Base-by-base conservation (phyloP, 2,113 vertebrate species). In the Prolemur simus region DNA sequence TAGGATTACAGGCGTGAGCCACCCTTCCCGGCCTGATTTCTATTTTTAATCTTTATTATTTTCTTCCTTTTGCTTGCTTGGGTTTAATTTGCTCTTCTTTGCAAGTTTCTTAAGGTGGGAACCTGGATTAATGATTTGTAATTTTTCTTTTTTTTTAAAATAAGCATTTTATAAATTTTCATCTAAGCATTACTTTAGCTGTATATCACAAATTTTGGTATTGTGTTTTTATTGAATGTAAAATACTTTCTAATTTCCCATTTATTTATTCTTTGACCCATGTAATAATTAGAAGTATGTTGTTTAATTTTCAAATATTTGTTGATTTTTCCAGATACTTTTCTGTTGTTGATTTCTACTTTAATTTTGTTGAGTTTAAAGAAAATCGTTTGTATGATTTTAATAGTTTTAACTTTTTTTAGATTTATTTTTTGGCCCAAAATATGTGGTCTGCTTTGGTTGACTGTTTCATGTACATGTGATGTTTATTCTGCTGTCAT, bases 301-400 rank as follows among this genome's bases (percentile, higher is more conserved):
- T 87, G 34, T 58, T 94, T 81, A 87, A 49, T 64, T 96, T 87
- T 74, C 68, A 64, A 54, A 58, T 8, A 83, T 87, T 77, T 88
- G n/a, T 64, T 21, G 42, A 76, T 66, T 87, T 87, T 96, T 78
- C 42, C 69, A 77, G 71, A n/a, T 69, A 18, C 39, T 37, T 52
- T 77, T 82, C 18, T 91, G 15, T 91, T 87, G 66, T 76, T 94
- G 56, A 78, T 84, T 69, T 88, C 42, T 88, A 20, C 4, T 87
- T 87, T 85, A 90, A 80, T 86, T 91, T 34, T 96, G 2, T 73
- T 42, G 71, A 18, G 32, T 85, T 95, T 80, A 92, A 63, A 82
- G 63, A 71, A 89, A 47, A 39, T 39, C 15, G 15, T 87, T 69
- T 87, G 11, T 74, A 49, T 83, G 25, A 73, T 93, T 89, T 71